Conservation (phyloP, 2,797 vertebrate genomes). For the Orientallactaga sibirica region DNA sequence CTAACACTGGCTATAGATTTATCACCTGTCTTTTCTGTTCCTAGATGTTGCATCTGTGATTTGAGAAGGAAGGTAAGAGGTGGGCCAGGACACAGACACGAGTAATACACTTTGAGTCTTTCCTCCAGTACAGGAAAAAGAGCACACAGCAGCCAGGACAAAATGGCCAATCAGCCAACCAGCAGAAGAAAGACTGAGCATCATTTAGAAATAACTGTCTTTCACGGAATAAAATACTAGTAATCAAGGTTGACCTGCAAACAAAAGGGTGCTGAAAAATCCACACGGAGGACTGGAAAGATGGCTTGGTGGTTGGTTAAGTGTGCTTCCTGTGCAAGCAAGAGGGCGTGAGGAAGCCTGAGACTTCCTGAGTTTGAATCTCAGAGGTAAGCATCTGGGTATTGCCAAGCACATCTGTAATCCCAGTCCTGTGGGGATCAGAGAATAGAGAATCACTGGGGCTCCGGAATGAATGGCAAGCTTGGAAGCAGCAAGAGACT, state of each 20-base stretch:
- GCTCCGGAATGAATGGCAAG: too few relatives aligned
- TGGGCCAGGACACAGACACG: neutral
- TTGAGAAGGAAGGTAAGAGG: neutral
- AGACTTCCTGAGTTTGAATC: too few relatives aligned
- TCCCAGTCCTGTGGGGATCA: too few relatives aligned
- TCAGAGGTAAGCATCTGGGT: too few relatives aligned
- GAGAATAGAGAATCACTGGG: too few relatives aligned
- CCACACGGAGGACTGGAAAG: neutral
- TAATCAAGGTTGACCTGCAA: conserved; percentile 15
- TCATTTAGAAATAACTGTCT: conserved; percentile 9
- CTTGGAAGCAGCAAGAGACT: too few relatives aligned
- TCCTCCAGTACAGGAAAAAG: neutral
- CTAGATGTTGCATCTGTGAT: neutral
- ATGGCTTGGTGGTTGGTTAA: too few relatives aligned
- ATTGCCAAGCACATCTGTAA: too few relatives aligned
- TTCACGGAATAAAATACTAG: neutral
- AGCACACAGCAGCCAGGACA: neutral
- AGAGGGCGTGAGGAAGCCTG: too few relatives aligned
- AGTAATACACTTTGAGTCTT: neutral
- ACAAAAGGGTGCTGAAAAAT: neutral
- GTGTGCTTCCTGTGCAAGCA: too few relatives aligned
- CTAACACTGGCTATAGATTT: neutral
- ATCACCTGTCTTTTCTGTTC: neutral
- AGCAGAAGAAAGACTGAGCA: neutral
- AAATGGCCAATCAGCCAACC: neutral